Base-by-base conservation (phyloP, 2,797 vertebrate species). In the Dryobates pubescens region DNA sequence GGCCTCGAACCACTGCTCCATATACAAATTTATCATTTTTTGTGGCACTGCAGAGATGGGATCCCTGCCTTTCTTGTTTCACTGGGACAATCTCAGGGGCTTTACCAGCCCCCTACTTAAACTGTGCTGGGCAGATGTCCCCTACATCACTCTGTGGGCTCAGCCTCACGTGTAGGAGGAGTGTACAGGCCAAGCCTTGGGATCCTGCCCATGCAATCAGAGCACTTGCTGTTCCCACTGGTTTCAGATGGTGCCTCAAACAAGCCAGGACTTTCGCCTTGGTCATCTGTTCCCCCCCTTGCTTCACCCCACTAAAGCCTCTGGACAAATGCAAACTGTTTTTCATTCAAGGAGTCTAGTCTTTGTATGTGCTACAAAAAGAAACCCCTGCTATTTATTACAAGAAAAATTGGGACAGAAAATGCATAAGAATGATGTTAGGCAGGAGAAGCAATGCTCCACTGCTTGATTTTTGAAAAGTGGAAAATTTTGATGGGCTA, bases 311-410 rank as follows among this genome's bases (percentile, higher is more conserved):
- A 19, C 59, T 63, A 62, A 76, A 68, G 68, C 41, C 45, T 82
- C 47, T 10, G 29, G 26, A 54, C 26, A 90, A 94, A 81, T 5
- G 47, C 71, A 91, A 83, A 79, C 51, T 80, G n/a, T 27, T 56
- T 91, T 90, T 81, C 62, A 73, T 83, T 89, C 87, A 62, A 69
- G 51, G 61, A 71, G 26, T 5, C 10, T 0, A 54, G 82, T 18
- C 85, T 92, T 94, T 86, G 51, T 84, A 45, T 51, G 45, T 17
- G 57, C 62, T 53, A 69, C 80, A 82, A 64, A 95, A 95, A 92
- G 54, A 88, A 91, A 58, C 13, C 29, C 57, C 65, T 27, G 56
- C 77, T 90, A 82, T 43, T 84, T 85, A 90, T 93, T 79, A 82
- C 74, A 67, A 62, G 58, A 77, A 74, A 79, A 86, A 94, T 2